Evolutionary conservation across 2,888 invertebrate species (phyloP), one percentile per base, ranked within the genome.

Genomic region (Fragum whitleyi): DNA sequence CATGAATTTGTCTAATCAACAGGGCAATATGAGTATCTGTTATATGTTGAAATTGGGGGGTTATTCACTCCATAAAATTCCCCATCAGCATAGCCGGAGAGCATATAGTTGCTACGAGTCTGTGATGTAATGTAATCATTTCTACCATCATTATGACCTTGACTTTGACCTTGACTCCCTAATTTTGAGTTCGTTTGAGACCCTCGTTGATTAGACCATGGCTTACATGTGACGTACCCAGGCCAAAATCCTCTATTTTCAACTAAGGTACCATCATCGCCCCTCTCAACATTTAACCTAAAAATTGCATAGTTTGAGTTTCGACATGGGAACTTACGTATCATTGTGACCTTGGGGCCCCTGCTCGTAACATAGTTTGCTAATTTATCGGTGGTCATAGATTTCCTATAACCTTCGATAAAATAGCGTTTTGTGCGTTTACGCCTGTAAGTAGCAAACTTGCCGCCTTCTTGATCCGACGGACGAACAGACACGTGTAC

Each of bases 341-440:
- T n/a, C 57, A 57, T 57, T n/a, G 57, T 57, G 23, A 57, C 57
- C 57, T 26, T 57, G 26, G 57, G 57, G 23, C 57, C 57, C 57
- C 57, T 57, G 57, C 57, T 57, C 11, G 57, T 23, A 21, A 57
- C 57, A 57, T 26, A 57, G 21, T 57, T 57, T 21, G 57, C 57
- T 57, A 57, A 3, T 57, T 57, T 57, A 26, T 57, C 57, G 21
- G 23, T 26, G 57, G 57, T 57, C 57, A 57, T 57, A 57, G 57
- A 57, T 57, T 57, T 57, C 23, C 57, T 57, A 57, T 57, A 57
- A 11, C 57, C 57, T 7, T 23, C 57, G 23, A 57, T 26, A 23
- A 57, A 57, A 23, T 57, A 57, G 57, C 57, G 57, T 57, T 57
- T 21, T 57, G 57, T 57, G 5, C 23, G 57, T 23, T 57, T 57